These are phyloP conservation scores for Gymnoscopelus microlampas DNA, from an alignment of 2,797 vertebrate genomes.

Conservation along the genomic window DNA sequence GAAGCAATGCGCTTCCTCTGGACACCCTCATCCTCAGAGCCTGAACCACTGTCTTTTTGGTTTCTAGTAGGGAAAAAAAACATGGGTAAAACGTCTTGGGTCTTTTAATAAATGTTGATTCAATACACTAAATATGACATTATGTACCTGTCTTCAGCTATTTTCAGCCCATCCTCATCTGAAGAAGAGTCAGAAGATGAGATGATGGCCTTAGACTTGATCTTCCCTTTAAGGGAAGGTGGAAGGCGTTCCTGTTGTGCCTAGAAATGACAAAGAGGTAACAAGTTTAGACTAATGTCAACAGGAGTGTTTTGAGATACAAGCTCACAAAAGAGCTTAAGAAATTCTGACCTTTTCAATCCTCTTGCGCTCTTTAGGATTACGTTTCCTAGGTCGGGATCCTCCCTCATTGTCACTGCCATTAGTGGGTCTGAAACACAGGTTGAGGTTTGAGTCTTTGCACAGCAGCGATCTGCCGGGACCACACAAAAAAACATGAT, in stretches of 20 bases:
- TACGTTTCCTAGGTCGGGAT: constrained; percentile 89
- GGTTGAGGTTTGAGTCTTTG: constrained; percentile 11
- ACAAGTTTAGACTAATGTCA: neutral
- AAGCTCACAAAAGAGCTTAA: constrained; percentile 11
- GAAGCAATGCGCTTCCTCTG: constrained; percentile 87
- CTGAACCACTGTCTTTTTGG: constrained; percentile 88
- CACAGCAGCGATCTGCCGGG: neutral
- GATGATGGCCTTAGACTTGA: constrained; percentile 99
- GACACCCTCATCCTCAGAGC: constrained; percentile 78
- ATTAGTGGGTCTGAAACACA: no score
- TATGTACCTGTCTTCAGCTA: constrained; percentile 95
- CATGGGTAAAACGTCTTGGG: no score
- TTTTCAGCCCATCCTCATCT: constrained; percentile 98
- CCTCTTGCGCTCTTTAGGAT: constrained; percentile 83
- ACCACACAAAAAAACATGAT: neutral
- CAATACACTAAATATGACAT: neutral
- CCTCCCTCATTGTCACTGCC: constrained; percentile 87
- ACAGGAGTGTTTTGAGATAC: neutral
- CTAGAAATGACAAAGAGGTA: constrained; percentile 61
- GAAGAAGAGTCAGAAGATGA: constrained; percentile 98
- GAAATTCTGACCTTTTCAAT: constrained; percentile 63
- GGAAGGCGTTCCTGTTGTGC: constrained; percentile 91
- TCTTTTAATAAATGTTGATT: neutral
- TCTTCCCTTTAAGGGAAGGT: constrained; percentile 96
- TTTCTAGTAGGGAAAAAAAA: constrained; percentile 75